Percentiles rank a stretch among this genome's conserved stretches.
These are phyloP conservation scores for Dolichotis patagonum DNA, from an alignment of 2,113 vertebrate genomes.

Conservation along the genomic window DNA sequence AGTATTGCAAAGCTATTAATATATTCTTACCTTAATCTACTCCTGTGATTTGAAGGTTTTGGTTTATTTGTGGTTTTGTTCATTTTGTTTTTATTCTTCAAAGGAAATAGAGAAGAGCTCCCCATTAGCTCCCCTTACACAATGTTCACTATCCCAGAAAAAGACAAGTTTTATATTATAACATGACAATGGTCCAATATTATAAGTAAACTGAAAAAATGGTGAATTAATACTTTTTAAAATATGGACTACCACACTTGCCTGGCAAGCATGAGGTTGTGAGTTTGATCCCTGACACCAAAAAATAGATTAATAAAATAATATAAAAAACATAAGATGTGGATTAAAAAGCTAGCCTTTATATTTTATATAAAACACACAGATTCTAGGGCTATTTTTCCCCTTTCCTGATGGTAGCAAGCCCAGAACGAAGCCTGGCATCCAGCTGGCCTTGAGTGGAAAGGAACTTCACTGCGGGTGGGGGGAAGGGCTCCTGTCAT, in stretches of 20 bases:
- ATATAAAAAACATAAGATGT: background rate
- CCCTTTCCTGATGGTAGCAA: background rate
- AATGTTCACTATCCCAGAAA: constrained; percentile 11
- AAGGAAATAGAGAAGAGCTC: background rate
- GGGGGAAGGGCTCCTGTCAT: background rate
- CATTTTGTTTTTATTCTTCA: constrained; percentile 31
- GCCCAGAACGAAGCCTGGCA: background rate
- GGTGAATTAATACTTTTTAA: constrained; percentile 16
- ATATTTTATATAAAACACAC: background rate
- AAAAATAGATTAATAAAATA: too few relatives aligned
- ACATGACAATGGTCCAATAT: background rate
- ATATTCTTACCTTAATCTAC: constrained; percentile 7
- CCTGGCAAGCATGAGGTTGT: too few relatives aligned
- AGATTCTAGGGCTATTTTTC: constrained; percentile 11
- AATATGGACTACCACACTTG: background rate
- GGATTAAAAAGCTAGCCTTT: background rate
- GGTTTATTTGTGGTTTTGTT: background rate
- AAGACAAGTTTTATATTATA: constrained; percentile 6
- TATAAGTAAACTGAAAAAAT: background rate
- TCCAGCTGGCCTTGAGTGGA: background rate
- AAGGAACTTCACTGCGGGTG: background rate
- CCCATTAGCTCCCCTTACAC: background rate
- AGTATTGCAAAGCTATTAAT: constrained; percentile 21
- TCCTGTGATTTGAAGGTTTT: constrained; percentile 28
- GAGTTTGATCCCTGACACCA: too few relatives aligned